Evolutionary conservation across 2,888 invertebrate genomes (phyloP), one percentile per base, ranked within the genome.

Genomic region (Callimorpha dominula): DNA sequence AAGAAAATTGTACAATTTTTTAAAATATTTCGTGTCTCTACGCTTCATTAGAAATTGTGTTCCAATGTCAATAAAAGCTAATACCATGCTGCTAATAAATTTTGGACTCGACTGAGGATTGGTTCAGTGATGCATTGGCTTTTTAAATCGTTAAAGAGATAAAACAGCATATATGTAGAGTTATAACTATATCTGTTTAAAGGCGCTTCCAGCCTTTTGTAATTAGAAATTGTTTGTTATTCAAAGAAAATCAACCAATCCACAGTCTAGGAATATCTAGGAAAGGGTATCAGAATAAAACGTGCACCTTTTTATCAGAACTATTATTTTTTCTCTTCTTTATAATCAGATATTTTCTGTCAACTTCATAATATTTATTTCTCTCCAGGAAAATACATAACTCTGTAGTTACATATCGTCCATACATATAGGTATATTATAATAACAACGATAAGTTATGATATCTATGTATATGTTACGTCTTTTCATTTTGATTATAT

Each of bases 301-400:
- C 88, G 89, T 93, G 92, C 94, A 94, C 91, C 92, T 89, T 91
- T 90, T 91, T 88, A 92, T 87, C 90, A 90, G 85, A 85, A 88
- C 88, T 90, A 90, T 89, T 86, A 86, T 86, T 87, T 88, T 87
- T 87, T 77, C 60, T 88, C 81, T 87, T 89, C 86, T 85, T 86
- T 85, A 88, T 85, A 85, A 82, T 82, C 79, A 85, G 81, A 88
- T 85, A 87, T 87, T 87, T 87, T 81, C 87, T 85, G 80, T 91
- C 85, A 89, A 88, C 87, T 86, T 87, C 83, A 88, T 84, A 84
- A 89, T 88, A 91, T 89, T 89, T 88, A 89, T 89, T 88, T 90
- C 81, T 85, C 87, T 86, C 83, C 88, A 90, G 88, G 93, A 93
- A 93, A 92, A 94, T 90, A 89, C 87, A 88, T 86, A 85, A 84